Percentiles rank a stretch among this genome's conserved stretches.
Conservation (phyloP, 2,888 invertebrate species). For the Agriotes lineatus region DNA sequence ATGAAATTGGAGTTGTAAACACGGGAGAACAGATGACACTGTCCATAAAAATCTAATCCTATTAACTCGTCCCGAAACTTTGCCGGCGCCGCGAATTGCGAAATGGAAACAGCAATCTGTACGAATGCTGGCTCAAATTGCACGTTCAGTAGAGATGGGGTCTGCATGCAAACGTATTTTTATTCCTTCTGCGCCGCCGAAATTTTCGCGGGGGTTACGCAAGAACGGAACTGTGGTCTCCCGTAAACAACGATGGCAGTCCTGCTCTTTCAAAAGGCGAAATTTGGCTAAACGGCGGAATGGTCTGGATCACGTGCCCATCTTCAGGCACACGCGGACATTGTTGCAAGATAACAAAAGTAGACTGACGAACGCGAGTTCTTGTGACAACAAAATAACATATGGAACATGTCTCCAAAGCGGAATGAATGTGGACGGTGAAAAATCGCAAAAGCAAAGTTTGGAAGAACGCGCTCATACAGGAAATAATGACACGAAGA, state of each 20-base stretch:
- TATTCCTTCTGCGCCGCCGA: background rate
- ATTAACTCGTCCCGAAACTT: slow-evolving; percentile 62
- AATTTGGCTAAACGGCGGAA: background rate
- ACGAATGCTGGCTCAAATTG: slow-evolving; percentile 44
- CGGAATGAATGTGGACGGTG: slow-evolving; percentile 58
- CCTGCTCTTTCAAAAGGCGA: background rate
- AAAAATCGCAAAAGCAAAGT: slow-evolving; percentile 63
- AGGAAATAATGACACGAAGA: slow-evolving; percentile 51
- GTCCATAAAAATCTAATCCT: slow-evolving; percentile 67
- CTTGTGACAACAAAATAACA: slow-evolving; percentile 52
- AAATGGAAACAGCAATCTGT: slow-evolving; percentile 46
- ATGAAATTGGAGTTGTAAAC: slow-evolving; percentile 59
- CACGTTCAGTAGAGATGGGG: slow-evolving; percentile 37
- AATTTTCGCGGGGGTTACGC: background rate
- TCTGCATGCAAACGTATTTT: background rate
- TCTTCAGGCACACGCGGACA: slow-evolving; percentile 20
- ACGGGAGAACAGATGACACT: slow-evolving; percentile 63
- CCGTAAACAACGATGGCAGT: background rate
- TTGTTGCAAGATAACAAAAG: slow-evolving; percentile 40
- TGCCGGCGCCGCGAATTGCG: slow-evolving; percentile 56
- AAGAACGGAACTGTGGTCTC: background rate
- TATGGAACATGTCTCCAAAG: slow-evolving; percentile 56
- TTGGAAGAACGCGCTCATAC: slow-evolving; percentile 59
- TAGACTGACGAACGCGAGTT: slow-evolving; percentile 36
- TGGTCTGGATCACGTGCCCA: slow-evolving; percentile 10